phyloP scores from a whole-genome alignment of 2,113 vertebrate species.

The Labrus mixtus region DNA sequence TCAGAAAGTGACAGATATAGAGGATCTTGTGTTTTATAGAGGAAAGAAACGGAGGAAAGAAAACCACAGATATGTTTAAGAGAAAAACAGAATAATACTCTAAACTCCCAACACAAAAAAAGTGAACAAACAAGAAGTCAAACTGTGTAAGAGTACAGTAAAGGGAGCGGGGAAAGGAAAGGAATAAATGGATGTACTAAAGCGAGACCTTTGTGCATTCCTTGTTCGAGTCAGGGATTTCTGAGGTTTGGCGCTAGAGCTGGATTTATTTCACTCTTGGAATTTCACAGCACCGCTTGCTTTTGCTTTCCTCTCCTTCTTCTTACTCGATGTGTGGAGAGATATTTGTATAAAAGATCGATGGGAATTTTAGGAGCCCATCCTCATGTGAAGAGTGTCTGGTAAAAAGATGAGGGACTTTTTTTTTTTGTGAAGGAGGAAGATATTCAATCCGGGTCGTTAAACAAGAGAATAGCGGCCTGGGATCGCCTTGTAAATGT shows the following conservation, averaged over 20 bases:
- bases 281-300: slow-evolving; percentile 54
- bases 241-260: slow-evolving; percentile 77
- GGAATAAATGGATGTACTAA: slow-evolving; percentile 51
- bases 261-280: slow-evolving; percentile 73
- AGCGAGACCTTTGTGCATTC: slow-evolving; percentile 65
- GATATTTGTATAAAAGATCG: slow-evolving; percentile 65
- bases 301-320: slow-evolving; percentile 50
- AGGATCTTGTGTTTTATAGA: slow-evolving; percentile 15
- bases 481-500: slow-evolving; percentile 72
- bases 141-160: slow-evolving; percentile 39
- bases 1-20: slow-evolving; percentile 24
- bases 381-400: slow-evolving; percentile 49
- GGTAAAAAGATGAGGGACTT: slow-evolving; percentile 48
- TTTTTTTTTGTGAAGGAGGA: slow-evolving; percentile 39
- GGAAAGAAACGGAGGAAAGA: slow-evolving; percentile 14
- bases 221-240: slow-evolving; percentile 64
- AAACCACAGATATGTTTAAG: not conserved
- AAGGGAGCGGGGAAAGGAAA: slow-evolving; percentile 16
- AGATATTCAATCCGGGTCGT: slow-evolving; percentile 67
- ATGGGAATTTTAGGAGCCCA: slow-evolving; percentile 61
- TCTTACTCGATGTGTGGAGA: slow-evolving; percentile 37
- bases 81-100: slow-evolving; percentile 1
- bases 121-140: slow-evolving; percentile 34
- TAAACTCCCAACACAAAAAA: slow-evolving; percentile 24
- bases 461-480: slow-evolving; percentile 63